Evolutionary conservation across 2,113 vertebrate species (phyloP).

Genomic region (Notiomystis cincta): DNA sequence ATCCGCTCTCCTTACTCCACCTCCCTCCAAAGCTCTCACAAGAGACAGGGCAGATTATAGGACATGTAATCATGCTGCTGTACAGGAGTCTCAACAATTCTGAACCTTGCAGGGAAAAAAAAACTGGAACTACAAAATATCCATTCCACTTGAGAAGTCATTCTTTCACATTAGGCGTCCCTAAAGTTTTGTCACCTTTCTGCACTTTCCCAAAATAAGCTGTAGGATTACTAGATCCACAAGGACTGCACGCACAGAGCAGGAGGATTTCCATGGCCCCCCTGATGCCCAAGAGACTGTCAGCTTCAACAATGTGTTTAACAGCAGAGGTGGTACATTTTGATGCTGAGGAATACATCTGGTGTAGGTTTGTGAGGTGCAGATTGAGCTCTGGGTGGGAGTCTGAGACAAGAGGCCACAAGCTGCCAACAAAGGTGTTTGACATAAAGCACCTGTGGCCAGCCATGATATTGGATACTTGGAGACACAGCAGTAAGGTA

Average conservation of each 20-base stretch:
- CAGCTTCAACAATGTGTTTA: not conserved
- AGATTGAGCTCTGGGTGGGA: not conserved
- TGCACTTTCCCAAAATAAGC: not conserved
- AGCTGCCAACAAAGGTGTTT: not conserved
- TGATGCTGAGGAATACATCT: not conserved
- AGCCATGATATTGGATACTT: not conserved
- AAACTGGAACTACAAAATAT: not conserved
- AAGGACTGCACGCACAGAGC: not conserved
- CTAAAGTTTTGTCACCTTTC: not conserved
- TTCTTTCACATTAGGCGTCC: not conserved
- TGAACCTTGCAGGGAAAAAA: not conserved
- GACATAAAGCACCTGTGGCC: too few relatives aligned
- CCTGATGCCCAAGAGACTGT: not conserved
- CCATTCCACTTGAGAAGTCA: not conserved
- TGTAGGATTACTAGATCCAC: not conserved
- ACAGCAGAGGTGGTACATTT: accelerated
- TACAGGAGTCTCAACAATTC: not conserved
- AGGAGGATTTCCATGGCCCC: not conserved
- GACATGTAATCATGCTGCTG: not conserved
- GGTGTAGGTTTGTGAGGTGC: not conserved
- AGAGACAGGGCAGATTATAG: not conserved
- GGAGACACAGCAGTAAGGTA: not conserved
- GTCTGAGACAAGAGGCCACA: not conserved
- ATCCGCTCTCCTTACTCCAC: not conserved
- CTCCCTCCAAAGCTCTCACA: not conserved